Evolutionary conservation across 2,888 invertebrate species (phyloP).

Genomic region (Lomographa bimaculata): DNA sequence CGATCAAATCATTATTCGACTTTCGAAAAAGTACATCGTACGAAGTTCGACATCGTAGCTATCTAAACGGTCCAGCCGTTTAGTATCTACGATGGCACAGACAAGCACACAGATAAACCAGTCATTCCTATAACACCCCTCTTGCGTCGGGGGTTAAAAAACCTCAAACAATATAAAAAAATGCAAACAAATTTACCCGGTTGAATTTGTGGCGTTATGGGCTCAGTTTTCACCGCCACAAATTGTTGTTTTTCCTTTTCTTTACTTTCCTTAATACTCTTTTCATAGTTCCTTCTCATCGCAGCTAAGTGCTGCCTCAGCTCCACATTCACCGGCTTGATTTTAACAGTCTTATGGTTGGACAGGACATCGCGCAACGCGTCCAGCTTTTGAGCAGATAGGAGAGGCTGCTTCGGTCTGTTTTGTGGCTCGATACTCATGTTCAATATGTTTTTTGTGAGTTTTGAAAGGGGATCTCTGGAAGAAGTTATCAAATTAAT

Average conservation of each 20-base stretch:
- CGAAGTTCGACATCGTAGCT: too few relatives aligned
- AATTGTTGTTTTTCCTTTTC: conserved; percentile 39
- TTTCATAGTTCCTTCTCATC: conserved; percentile 63
- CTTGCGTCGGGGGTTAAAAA: too few relatives aligned
- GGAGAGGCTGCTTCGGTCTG: conserved; percentile 61
- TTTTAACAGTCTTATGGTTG: conserved; percentile 76
- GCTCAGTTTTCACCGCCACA: background rate
- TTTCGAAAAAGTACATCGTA: too few relatives aligned
- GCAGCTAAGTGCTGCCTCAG: conserved; percentile 62
- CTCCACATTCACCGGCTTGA: conserved; percentile 78
- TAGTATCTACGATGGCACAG: too few relatives aligned
- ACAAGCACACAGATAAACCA: too few relatives aligned
- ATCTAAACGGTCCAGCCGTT: too few relatives aligned
- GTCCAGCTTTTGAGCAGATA: conserved; percentile 76
- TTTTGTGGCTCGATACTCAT: conserved; percentile 75
- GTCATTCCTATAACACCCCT: too few relatives aligned
- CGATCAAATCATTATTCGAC: too few relatives aligned
- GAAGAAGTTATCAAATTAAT: too few relatives aligned
- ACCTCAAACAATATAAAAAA: too few relatives aligned
- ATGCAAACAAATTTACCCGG: conserved; percentile 7
- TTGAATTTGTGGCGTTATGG: background rate
- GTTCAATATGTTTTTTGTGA: conserved; percentile 78
- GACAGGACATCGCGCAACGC: conserved; percentile 77
- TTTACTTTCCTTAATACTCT: conserved; percentile 57
- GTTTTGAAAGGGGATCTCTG: conserved; percentile 73